These are phyloP conservation scores for Eretmocerus hayati DNA, from an alignment of 2,888 invertebrate species.

Conservation along the genomic window DNA sequence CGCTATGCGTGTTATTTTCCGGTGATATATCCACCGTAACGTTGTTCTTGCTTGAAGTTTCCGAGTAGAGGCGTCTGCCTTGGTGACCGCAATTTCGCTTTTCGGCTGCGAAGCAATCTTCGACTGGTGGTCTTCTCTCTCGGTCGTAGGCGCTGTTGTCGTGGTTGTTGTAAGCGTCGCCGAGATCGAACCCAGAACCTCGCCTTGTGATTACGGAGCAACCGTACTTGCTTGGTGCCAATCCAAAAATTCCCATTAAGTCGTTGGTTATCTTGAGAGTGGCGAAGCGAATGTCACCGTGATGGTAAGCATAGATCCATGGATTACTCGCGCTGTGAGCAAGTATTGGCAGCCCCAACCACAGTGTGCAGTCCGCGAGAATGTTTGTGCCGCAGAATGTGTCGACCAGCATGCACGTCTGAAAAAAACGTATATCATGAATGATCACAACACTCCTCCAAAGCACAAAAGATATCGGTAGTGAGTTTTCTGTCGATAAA, in stretches of 20 bases:
- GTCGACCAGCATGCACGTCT: slow-evolving; percentile 53
- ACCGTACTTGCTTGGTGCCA: slow-evolving; percentile 39
- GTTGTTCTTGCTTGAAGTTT: slow-evolving; percentile 29
- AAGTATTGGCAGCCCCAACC: slow-evolving; percentile 54
- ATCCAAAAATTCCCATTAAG: slow-evolving; percentile 45
- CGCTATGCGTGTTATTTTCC: slow-evolving; percentile 26
- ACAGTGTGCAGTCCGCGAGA: slow-evolving; percentile 51
- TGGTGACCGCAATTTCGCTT: slow-evolving; percentile 30
- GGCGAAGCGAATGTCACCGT: slow-evolving; percentile 55
- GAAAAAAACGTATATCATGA: no score
- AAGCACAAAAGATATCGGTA: no score
- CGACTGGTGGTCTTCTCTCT: slow-evolving; percentile 33
- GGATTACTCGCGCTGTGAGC: slow-evolving; percentile 57
- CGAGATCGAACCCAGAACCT: slow-evolving; percentile 38
- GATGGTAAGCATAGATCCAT: slow-evolving; percentile 60
- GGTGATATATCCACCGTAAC: slow-evolving; percentile 38
- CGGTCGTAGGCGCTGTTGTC: no score
- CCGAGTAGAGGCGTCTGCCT: slow-evolving; percentile 30
- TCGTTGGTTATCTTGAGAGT: slow-evolving; percentile 54
- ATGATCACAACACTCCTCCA: no score
- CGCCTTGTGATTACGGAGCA: slow-evolving; percentile 39
- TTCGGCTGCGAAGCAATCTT: slow-evolving; percentile 39
- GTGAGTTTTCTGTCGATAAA: no score
- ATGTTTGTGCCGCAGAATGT: slow-evolving; percentile 50
- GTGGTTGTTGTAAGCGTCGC: slow-evolving; percentile 37